phyloP scores from a whole-genome alignment of 2,888 invertebrate species.

The Eupithecia subfuscata region DNA sequence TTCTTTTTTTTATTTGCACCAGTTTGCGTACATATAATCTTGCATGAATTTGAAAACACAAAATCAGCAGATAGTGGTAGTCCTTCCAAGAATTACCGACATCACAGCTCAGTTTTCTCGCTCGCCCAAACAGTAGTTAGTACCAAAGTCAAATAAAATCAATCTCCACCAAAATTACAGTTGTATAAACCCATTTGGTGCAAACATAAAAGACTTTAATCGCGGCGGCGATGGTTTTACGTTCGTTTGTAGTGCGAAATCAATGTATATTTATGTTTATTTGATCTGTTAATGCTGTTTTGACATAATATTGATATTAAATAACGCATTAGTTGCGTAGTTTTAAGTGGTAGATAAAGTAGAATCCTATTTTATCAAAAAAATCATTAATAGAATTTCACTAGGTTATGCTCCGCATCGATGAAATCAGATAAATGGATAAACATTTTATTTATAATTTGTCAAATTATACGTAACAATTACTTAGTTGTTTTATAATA shows the following conservation, averaged over 20 bases:
- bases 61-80: background rate
- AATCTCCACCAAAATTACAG: background rate
- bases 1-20: too few species aligned
- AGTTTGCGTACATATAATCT: background rate
- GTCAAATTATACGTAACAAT: too few species aligned
- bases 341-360: background rate
- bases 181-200: slow-evolving; percentile 4
- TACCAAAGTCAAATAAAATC: slow-evolving; percentile 9
- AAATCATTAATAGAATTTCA: too few species aligned
- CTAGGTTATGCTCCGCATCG: too few species aligned
- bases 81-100: background rate
- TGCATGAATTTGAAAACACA: background rate
- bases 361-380: too few species aligned
- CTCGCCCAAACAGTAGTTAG: background rate
- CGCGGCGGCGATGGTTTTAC: slow-evolving; percentile 9
- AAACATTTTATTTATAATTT: too few species aligned
- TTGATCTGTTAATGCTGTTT: slow-evolving; percentile 15
- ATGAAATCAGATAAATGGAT: too few species aligned
- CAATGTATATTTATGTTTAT: background rate
- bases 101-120: background rate
- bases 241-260: slow-evolving; percentile 3
- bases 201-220: slow-evolving; percentile 12
- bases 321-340: background rate
- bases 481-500: too few species aligned
- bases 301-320: background rate